Evolutionary conservation across 1,140 invertebrate genomes (phyloP).

Genomic region (Colletes latitarsis): DNA sequence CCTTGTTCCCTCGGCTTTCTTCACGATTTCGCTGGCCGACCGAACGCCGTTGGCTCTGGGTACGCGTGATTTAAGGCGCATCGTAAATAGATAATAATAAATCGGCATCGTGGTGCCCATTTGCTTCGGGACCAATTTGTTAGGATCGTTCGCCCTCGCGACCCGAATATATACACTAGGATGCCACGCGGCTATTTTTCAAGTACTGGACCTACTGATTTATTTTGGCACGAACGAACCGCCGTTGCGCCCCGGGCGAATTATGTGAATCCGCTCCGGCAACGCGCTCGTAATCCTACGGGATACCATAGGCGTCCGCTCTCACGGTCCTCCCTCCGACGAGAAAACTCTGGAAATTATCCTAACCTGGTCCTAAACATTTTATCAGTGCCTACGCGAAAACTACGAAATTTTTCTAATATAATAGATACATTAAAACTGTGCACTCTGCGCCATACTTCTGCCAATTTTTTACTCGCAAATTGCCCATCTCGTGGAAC

Average conservation of each 20-base stretch:
- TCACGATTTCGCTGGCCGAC: conserved; percentile 57
- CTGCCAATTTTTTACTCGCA: too few species aligned
- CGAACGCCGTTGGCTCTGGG: conserved; percentile 40
- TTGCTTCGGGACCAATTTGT: conserved; percentile 71
- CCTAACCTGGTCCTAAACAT: too few species aligned
- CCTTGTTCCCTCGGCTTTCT: conserved; percentile 53
- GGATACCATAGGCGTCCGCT: conserved; percentile 1
- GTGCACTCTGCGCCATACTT: too few species aligned
- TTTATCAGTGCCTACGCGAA: too few species aligned
- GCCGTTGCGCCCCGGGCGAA: conserved; percentile 42
- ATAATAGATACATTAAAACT: too few species aligned
- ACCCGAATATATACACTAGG: conserved; percentile 68
- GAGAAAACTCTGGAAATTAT: too few species aligned
- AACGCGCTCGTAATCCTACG: conserved; percentile 23
- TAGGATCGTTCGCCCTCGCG: conserved; percentile 65
- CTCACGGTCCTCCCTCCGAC: not conserved
- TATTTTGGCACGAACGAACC: conserved; percentile 62
- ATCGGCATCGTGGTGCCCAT: conserved; percentile 67
- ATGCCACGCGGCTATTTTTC: conserved; percentile 64
- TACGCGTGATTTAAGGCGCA: conserved; percentile 64
- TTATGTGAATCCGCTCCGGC: conserved; percentile 49
- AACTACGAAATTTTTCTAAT: too few species aligned
- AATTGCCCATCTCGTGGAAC: too few species aligned
- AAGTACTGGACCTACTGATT: conserved; percentile 53
- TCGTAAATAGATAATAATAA: conserved; percentile 72